A percentile compares a stretch with the other conserved stretches of the same genome.
Evolutionary conservation across 2,888 invertebrate genomes (phyloP).

Genomic region (Elegia similella): DNA sequence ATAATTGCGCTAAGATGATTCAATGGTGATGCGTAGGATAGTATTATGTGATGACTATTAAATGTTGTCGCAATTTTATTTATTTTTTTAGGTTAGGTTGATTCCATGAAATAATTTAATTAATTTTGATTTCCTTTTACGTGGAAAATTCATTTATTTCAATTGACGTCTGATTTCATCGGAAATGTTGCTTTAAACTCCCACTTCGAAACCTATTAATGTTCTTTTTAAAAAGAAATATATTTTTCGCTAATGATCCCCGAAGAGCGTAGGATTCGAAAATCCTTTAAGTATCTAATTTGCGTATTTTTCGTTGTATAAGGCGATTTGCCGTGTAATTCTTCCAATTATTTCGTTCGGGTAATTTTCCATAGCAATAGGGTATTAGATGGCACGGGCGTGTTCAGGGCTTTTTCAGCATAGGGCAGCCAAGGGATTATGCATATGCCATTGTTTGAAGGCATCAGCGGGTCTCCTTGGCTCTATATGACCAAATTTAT

Average conservation of each 20-base stretch:
- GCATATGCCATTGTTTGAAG: no score
- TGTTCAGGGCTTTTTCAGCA: background rate
- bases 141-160: background rate
- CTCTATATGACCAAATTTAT: no score
- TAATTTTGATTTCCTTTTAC: background rate
- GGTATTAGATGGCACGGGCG: slow-evolving; percentile 36
- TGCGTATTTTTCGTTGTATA: slow-evolving; percentile 55
- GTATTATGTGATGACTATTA: background rate
- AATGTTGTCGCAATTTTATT: background rate
- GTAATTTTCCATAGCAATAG: slow-evolving; percentile 60
- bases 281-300: slow-evolving; percentile 73
- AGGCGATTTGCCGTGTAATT: slow-evolving; percentile 68
- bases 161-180: background rate
- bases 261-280: slow-evolving; percentile 35
- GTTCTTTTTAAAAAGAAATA: background rate
- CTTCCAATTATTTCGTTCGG: slow-evolving; percentile 66
- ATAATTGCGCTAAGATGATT: no score
- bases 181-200: background rate
- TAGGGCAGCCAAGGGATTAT: background rate
- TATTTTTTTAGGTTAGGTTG: background rate
- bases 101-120: background rate
- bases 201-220: slow-evolving; percentile 4
- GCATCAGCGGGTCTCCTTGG: no score
- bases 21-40: no score
- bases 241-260: slow-evolving; percentile 3